Evolutionary conservation across 2,113 vertebrate species (phyloP).

Genomic region (Panthera tigris): DNA sequence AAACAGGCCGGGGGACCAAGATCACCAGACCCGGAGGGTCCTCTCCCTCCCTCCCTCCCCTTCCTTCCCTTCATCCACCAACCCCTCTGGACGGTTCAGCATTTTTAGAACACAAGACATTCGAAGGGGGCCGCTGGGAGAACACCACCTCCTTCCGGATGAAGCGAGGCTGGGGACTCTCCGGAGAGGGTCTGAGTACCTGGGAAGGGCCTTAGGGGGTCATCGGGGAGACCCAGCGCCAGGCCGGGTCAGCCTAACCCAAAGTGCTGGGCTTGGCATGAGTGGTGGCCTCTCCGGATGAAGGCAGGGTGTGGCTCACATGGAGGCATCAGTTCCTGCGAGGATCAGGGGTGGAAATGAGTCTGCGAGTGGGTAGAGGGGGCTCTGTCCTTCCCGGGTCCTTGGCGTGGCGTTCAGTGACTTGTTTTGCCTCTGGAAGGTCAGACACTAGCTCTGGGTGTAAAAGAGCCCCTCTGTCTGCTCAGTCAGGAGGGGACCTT

Average conservation of each 20-base stretch:
- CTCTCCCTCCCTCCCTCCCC: background rate
- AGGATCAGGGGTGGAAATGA: background rate
- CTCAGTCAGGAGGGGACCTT: background rate
- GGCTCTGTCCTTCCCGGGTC: background rate
- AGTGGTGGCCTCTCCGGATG: background rate
- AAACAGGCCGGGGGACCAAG: background rate
- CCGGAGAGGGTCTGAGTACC: background rate
- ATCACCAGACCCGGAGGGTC: background rate
- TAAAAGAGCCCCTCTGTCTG: slow-evolving; percentile 10
- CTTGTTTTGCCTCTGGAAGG: background rate
- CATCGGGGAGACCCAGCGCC: background rate
- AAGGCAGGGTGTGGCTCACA: slow-evolving; percentile 58
- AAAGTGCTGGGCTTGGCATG: slow-evolving; percentile 72
- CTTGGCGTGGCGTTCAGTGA: background rate
- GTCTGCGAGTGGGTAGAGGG: background rate
- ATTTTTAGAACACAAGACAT: background rate
- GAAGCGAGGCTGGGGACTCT: background rate
- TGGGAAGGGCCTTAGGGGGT: slow-evolving; percentile 8
- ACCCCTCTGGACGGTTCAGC: background rate
- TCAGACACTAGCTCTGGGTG: background rate
- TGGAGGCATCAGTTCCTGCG: rapidly evolving
- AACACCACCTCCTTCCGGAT: background rate
- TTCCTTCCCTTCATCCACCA: background rate
- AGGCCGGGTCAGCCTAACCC: background rate
- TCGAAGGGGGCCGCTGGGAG: background rate